Conservation (phyloP, 1,140 invertebrate species). For the Hyposmocoma kahamanoa region DNA sequence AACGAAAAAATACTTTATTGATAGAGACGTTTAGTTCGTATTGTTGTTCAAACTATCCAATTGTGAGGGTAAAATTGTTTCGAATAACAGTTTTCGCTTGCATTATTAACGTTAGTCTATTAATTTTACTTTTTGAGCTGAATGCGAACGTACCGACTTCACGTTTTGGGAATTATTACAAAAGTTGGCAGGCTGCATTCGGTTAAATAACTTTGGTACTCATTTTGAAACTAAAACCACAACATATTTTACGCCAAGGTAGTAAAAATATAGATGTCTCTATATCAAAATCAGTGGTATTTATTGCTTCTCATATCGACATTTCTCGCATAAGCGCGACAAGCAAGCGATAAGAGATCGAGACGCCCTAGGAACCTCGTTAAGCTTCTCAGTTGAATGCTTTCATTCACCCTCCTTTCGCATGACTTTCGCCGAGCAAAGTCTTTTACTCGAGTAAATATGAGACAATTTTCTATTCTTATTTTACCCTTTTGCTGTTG, state of each 20-base stretch:
- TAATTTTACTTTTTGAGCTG: constrained; percentile 5
- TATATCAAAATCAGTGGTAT: not conserved
- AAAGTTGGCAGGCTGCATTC: constrained; percentile 8
- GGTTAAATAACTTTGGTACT: too few relatives aligned
- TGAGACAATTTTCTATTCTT: too few relatives aligned
- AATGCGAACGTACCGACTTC: not conserved
- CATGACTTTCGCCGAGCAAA: not conserved
- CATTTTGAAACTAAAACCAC: too few relatives aligned
- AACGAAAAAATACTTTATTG: not conserved
- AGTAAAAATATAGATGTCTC: too few relatives aligned
- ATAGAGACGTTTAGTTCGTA: not conserved
- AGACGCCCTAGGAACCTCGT: not conserved
- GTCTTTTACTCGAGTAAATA: not conserved
- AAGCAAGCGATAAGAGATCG: not conserved
- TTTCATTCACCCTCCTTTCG: not conserved
- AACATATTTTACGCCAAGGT: too few relatives aligned
- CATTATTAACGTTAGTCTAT: not conserved
- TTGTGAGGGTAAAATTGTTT: not conserved
- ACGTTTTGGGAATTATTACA: not conserved
- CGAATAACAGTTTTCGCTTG: too few relatives aligned
- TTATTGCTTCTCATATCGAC: not conserved
- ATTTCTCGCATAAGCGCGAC: not conserved
- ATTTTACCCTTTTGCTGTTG: not conserved
- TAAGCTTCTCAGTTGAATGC: not conserved
- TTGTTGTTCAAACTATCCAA: not conserved